Conservation (phyloP, 2,113 vertebrate species). For the Axis porcinus region DNA sequence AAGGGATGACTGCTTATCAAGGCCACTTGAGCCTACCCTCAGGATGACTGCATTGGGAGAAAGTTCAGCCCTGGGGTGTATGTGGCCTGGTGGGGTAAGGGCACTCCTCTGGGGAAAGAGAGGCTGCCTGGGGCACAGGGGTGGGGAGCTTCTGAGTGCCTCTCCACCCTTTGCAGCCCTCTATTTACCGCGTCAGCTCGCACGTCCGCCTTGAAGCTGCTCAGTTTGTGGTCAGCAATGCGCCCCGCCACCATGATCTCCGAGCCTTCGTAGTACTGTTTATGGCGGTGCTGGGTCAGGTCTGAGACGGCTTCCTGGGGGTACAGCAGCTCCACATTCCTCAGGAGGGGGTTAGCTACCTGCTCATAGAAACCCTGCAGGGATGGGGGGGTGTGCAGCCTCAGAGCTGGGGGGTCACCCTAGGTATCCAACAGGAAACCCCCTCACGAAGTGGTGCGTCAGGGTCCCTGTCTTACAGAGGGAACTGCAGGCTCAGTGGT, state of each 20-base stretch:
- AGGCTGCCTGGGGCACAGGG: not conserved
- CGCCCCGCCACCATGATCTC: constrained; percentile 88
- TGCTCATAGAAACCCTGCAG: constrained; percentile 88
- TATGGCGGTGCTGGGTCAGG: constrained; percentile 85
- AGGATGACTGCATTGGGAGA: not conserved
- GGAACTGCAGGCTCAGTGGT: not conserved
- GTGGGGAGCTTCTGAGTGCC: not conserved
- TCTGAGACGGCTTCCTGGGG: constrained; percentile 67
- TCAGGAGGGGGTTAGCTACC: constrained; percentile 86
- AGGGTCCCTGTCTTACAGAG: not conserved
- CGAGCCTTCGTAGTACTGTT: constrained; percentile 87
- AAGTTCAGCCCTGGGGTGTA: not conserved
- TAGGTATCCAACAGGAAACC: not conserved
- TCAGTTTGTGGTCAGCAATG: constrained; percentile 80
- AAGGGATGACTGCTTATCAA: not conserved
- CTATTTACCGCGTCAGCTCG: constrained; percentile 83
- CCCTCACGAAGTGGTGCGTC: not conserved
- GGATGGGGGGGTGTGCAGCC: not conserved
- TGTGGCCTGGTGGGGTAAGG: too few relatives aligned
- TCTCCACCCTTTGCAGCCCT: not conserved
- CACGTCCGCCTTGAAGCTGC: constrained; percentile 78
- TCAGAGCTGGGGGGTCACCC: not conserved
- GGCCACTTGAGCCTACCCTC: not conserved
- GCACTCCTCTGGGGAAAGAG: not conserved
- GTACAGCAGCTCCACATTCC: constrained; percentile 83